A percentile compares a stretch with the other conserved stretches of the same genome.
phyloP scores from a whole-genome alignment of 2,113 vertebrate genomes.

The Seriola quinqueradiata region DNA sequence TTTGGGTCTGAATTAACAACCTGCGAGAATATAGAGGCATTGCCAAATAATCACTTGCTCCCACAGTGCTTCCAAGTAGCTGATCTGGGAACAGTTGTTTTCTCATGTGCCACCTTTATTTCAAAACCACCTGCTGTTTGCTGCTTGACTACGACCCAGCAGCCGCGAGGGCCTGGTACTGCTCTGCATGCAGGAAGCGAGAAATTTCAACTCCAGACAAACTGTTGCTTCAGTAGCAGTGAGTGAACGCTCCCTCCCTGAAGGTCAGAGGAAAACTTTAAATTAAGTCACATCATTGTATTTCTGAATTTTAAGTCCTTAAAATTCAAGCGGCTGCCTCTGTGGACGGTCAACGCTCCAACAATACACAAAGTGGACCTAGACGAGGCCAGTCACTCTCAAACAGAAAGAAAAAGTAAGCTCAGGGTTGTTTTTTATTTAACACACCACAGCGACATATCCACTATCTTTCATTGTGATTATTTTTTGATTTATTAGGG shows the following conservation, averaged over 20 bases:
- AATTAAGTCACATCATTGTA: no score
- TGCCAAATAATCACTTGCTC: conserved; percentile 31
- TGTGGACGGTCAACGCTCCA: no score
- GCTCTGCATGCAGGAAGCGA: neutral
- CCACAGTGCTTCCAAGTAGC: conserved; percentile 9
- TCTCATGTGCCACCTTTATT: conserved; percentile 4
- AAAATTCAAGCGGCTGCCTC: no score
- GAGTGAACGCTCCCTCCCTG: no score
- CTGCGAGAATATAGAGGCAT: conserved; percentile 30
- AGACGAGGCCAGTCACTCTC: neutral
- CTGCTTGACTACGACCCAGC: conserved; percentile 17
- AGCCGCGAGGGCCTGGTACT: neutral
- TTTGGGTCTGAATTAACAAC: conserved; percentile 42
- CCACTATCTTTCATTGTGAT: neutral
- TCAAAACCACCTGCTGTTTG: conserved; percentile 26
- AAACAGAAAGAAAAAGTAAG: neutral
- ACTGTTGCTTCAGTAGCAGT: neutral
- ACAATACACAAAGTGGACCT: neutral
- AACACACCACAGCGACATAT: neutral
- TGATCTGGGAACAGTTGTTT: conserved; percentile 53
- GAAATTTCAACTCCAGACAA: neutral
- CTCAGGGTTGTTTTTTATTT: neutral
- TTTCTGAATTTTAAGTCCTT: no score
- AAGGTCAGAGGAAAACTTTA: neutral
- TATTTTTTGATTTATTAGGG: neutral